Conservation (phyloP, 2,888 invertebrate genomes). For the Sarcophaga carnaria region DNA sequence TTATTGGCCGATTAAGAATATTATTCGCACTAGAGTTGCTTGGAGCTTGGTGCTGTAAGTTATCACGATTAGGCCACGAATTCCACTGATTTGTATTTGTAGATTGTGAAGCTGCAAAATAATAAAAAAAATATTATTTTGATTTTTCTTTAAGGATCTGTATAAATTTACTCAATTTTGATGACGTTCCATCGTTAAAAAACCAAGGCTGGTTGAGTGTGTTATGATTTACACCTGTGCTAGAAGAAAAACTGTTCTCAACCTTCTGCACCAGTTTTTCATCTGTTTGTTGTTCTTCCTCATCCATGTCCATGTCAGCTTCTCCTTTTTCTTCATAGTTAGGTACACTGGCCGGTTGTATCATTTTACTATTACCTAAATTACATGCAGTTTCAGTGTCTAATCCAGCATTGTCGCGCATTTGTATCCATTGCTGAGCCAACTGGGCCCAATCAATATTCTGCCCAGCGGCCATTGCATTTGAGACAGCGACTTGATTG, state of each 20-base stretch:
- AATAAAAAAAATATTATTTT: neutral
- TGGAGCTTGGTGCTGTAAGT: slow-evolving; percentile 63
- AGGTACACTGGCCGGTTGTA: neutral
- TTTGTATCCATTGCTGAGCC: slow-evolving; percentile 98
- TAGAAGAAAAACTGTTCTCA: neutral
- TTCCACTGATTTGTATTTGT: slow-evolving; percentile 35
- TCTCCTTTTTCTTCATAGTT: slow-evolving; percentile 89
- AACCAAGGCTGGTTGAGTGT: slow-evolving; percentile 60
- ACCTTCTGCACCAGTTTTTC: slow-evolving; percentile 51
- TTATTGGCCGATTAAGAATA: slow-evolving; percentile 52
- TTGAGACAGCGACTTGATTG: slow-evolving; percentile 82
- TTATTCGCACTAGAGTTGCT: slow-evolving; percentile 10
- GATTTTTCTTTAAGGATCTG: neutral
- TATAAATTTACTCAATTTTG: slow-evolving; percentile 19
- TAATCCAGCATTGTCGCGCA: slow-evolving; percentile 85
- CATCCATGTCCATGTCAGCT: slow-evolving; percentile 94
- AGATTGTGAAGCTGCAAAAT: neutral
- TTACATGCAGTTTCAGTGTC: slow-evolving; percentile 54
- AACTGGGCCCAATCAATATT: slow-evolving; percentile 98
- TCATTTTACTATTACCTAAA: neutral
- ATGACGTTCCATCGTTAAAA: slow-evolving; percentile 9
- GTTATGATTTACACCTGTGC: slow-evolving; percentile 7
- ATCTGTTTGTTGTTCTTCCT: slow-evolving; percentile 84
- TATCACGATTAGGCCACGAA: slow-evolving; percentile 34
- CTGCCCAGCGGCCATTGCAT: slow-evolving; percentile 81